Evolutionary conservation across 2,888 invertebrate species (phyloP).

Genomic region (Drosophila subquinaria): DNA sequence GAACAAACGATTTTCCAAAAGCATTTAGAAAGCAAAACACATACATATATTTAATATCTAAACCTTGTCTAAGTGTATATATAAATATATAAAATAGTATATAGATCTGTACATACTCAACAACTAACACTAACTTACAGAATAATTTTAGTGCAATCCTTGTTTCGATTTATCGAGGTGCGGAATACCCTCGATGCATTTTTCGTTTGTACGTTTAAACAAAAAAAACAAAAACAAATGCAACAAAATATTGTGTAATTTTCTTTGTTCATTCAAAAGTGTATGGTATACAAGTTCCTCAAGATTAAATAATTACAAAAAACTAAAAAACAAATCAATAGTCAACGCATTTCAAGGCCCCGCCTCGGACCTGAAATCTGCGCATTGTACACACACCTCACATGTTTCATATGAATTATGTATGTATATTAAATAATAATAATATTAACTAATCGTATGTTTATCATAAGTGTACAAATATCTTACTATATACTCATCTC

Average conservation of each 20-base stretch:
- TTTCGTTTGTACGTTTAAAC: conserved; percentile 35
- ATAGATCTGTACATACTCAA: conserved; percentile 51
- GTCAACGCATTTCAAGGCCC: conserved; percentile 74
- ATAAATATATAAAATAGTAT: conserved; percentile 17
- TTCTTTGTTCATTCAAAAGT: conserved; percentile 84
- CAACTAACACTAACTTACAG: conserved; percentile 61
- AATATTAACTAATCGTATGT: conserved; percentile 27
- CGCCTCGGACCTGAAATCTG: conserved; percentile 43
- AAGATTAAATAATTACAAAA: conserved; percentile 83
- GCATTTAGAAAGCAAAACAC: conserved; percentile 57
- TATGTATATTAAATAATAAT: conserved; percentile 53
- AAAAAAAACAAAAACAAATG: conserved; percentile 45
- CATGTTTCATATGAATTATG: conserved; percentile 79
- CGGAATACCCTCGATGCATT: conserved; percentile 27
- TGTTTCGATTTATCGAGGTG: conserved; percentile 55
- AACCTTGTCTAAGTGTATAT: conserved; percentile 45
- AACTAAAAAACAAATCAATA: conserved; percentile 59
- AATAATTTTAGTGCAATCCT: conserved; percentile 80
- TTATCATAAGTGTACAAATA: conserved; percentile 49
- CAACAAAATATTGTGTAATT: conserved; percentile 83
- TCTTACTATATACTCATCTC: conserved; percentile 22
- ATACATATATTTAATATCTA: conserved; percentile 27
- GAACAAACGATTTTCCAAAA: conserved; percentile 55
- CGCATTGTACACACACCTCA: conserved; percentile 73
- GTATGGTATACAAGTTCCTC: conserved; percentile 93